phyloP scores from a whole-genome alignment of 2,797 vertebrate genomes.

The Bradypus variegatus region DNA sequence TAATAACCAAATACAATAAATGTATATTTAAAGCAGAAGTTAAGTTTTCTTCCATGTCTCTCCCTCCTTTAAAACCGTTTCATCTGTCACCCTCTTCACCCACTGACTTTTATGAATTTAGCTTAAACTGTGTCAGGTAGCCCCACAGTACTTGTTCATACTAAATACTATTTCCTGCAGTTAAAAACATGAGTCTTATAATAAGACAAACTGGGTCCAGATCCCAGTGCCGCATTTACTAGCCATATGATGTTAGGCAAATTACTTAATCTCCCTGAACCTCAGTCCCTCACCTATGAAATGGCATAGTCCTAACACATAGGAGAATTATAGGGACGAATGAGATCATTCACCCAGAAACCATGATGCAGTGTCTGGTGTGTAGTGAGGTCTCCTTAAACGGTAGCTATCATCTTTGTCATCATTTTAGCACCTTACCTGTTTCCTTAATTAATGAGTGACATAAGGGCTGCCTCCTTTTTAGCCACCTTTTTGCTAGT shows the following conservation, averaged over 20 bases:
- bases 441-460: neutral
- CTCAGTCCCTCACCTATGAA: neutral
- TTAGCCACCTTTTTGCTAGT: neutral
- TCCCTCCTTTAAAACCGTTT: neutral
- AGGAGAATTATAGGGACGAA: neutral
- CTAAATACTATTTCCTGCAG: neutral
- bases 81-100: neutral
- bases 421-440: neutral
- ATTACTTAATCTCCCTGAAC: neutral
- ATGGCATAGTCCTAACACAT: neutral
- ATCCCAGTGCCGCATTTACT: neutral
- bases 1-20: neutral
- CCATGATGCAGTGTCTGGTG: neutral
- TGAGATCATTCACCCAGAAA: neutral
- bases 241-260: neutral
- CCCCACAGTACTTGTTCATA: neutral
- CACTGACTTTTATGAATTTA: neutral
- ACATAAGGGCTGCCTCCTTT: neutral
- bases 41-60: neutral
- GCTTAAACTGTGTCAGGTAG: neutral
- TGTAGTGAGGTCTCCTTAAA: neutral
- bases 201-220: neutral
- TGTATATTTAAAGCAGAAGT: slow-evolving; percentile 11
- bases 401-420: neutral
- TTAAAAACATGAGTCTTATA: neutral